Evolutionary conservation across 2,113 vertebrate genomes (phyloP).

Genomic region (Climacteris rufus): DNA sequence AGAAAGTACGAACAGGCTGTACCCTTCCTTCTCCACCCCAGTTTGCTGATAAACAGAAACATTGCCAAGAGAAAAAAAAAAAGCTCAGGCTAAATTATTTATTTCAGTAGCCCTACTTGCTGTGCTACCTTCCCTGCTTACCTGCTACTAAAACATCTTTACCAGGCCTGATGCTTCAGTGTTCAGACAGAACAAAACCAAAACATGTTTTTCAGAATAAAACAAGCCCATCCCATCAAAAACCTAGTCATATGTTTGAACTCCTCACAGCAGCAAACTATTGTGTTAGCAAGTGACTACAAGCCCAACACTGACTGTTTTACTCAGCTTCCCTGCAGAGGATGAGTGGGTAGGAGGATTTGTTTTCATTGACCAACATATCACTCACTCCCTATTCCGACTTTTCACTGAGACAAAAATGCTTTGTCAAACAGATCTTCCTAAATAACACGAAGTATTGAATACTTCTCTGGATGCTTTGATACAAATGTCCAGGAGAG

Average conservation of each 20-base stretch:
- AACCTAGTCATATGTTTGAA: background rate
- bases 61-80: background rate
- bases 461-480: background rate
- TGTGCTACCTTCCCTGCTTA: background rate
- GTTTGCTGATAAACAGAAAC: background rate
- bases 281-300: background rate
- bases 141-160: background rate
- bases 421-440: background rate
- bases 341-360: background rate
- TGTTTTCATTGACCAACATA: background rate
- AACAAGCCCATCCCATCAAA: background rate
- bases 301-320: background rate
- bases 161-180: background rate
- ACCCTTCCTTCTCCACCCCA: background rate
- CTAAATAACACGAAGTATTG: background rate
- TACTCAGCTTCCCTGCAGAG: background rate
- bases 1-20: background rate
- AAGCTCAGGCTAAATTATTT: background rate
- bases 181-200: background rate
- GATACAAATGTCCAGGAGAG: conserved; percentile 13
- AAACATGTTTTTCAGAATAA: background rate
- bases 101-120: background rate
- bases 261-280: background rate
- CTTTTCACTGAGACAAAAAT: background rate
- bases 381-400: background rate